Evolutionary conservation across 1,140 invertebrate genomes (phyloP), one percentile per base, ranked within the genome.

Genomic region (Hylaeus anthracinus): DNA sequence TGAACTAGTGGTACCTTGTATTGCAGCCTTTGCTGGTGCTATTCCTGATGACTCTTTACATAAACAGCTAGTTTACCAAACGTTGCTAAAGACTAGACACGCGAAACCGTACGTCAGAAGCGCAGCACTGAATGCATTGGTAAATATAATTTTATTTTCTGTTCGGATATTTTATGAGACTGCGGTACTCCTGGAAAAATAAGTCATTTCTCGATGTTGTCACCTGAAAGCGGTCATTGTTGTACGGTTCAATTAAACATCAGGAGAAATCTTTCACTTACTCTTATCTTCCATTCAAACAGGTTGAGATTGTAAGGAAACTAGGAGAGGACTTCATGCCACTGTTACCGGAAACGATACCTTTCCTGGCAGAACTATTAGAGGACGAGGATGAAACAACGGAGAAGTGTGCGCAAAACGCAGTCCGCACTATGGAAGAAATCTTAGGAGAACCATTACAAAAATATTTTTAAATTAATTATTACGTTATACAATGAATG

Each of bases 11-110:
- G 95, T 96, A 14, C 96, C 97, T 0, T 97, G 97, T 89, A 94
- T 98, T 69, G 95, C 96, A 12, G 95, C 97, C 80, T 96, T 99
- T 83, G 96, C 96, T 14, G 95, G 96, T n/a, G 96, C 97, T 1
- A 95, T 95, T 15, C 95, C 95, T 8, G 98, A 98, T 88, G 98
- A 98, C 90, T 95, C 96, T 0, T 90, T 98, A 3, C 98, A 98
- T 96, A 98, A 98, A 90, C 95, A 97, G 85, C 92, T 99, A 3
- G 97, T 98, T 89, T 97, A 98, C 92, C 97, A 98, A 92, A 95
- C 98, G 71, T 92, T 98, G 26, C 93, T 98, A 63, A 99, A 98
- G 93, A 97, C 97, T 0, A 95, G 97, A 83, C 96, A 97, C 88
- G 94, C 95, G 84, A 95, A 95, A 71, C 93, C 96, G n/a, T 82